phyloP scores from a whole-genome alignment of 2,797 vertebrate genomes.

The Loris lydekkerianus region DNA sequence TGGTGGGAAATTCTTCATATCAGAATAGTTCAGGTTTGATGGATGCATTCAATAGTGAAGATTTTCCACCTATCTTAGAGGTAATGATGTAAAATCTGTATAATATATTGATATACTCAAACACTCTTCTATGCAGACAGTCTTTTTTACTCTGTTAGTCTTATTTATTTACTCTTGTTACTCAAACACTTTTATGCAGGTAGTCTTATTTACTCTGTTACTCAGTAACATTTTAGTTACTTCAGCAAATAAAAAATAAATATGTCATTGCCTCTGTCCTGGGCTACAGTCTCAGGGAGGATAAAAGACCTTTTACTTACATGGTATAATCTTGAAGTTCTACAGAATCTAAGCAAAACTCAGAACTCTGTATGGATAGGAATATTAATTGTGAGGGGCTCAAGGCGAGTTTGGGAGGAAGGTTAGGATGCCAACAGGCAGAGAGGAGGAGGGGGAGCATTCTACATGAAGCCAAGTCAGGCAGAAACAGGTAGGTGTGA shows the following conservation, averaged over 20 bases:
- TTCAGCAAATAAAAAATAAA: not conserved
- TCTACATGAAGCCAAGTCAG: not conserved
- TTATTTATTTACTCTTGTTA: no score
- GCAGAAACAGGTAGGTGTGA: not conserved
- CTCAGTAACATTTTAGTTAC: not conserved
- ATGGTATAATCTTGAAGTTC: not conserved
- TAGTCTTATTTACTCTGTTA: not conserved
- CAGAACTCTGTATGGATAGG: not conserved
- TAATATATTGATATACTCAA: rapidly evolving
- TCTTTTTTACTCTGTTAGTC: not conserved
- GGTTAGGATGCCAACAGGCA: not conserved
- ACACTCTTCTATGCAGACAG: not conserved
- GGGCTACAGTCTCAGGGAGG: not conserved
- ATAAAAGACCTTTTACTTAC: not conserved
- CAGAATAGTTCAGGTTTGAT: slow-evolving; percentile 95
- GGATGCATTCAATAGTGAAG: slow-evolving; percentile 98
- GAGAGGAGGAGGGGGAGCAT: not conserved
- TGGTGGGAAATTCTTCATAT: slow-evolving; percentile 96
- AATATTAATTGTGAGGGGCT: not conserved
- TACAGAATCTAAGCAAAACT: not conserved
- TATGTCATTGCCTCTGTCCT: not conserved
- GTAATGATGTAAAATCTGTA: slow-evolving; percentile 84
- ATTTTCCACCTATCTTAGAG: slow-evolving; percentile 97
- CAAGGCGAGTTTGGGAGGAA: not conserved
- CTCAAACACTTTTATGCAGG: no score